Evolutionary conservation across 2,113 vertebrate species (phyloP).

Genomic region (Castor canadensis): DNA sequence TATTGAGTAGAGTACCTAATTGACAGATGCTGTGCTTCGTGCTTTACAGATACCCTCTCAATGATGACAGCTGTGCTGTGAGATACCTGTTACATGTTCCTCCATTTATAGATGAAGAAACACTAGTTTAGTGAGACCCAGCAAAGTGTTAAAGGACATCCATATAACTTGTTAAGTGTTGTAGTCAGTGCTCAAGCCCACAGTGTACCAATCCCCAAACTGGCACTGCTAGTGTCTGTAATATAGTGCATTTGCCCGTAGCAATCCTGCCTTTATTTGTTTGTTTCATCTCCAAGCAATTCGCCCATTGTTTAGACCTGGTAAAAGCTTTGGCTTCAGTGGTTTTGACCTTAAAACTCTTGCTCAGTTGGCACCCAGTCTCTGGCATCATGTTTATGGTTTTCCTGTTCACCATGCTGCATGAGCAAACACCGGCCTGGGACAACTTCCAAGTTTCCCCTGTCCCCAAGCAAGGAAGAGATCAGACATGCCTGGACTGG

Average conservation of each 20-base stretch:
- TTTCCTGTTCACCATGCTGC: not conserved
- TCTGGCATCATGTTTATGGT: not conserved
- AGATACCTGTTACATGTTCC: not conserved
- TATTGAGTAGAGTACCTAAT: not conserved
- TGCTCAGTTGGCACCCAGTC: not conserved
- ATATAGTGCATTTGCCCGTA: not conserved
- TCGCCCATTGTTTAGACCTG: not conserved
- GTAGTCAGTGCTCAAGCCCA: not conserved
- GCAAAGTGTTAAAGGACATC: too few relatives aligned
- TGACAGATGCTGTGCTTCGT: not conserved
- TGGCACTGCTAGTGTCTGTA: not conserved
- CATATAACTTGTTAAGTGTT: not conserved
- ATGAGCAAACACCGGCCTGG: not conserved
- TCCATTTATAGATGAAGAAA: not conserved
- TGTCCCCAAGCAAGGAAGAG: not conserved
- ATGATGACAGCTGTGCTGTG: not conserved
- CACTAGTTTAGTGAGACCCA: not conserved
- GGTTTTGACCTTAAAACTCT: slow-evolving; percentile 31
- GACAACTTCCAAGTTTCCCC: not conserved
- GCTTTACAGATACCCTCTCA: not conserved
- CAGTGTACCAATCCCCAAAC: not conserved
- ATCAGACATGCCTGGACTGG: not conserved
- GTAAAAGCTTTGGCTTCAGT: not conserved
- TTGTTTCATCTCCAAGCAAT: not conserved
- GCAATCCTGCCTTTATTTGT: not conserved